Evolutionary conservation across 2,113 vertebrate species (phyloP).

Genomic region (Aspidoscelis tigris): DNA sequence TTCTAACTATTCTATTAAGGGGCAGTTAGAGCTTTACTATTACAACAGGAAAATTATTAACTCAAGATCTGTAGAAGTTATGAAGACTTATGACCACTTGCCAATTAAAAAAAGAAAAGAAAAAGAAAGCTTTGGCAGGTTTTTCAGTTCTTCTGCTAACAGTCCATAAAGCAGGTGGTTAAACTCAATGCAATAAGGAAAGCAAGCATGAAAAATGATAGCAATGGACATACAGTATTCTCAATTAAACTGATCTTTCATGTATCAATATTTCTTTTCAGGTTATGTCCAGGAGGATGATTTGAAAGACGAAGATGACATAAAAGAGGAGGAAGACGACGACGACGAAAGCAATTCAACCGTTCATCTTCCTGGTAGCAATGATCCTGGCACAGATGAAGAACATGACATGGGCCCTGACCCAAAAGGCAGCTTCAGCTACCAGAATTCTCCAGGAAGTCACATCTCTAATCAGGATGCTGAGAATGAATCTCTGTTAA

Average conservation of each 20-base stretch:
- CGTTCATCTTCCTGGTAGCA: conserved; percentile 86
- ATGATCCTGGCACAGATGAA: conserved; percentile 87
- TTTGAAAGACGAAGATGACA: conserved; percentile 82
- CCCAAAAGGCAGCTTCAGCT: conserved; percentile 91
- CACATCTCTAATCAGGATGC: conserved; percentile 93
- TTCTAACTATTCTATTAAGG: conserved; percentile 55
- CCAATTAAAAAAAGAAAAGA: conserved; percentile 46
- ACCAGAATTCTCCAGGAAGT: conserved; percentile 95
- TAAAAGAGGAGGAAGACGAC: conserved; percentile 88
- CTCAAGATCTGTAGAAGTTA: conserved; percentile 58
- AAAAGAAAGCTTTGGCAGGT: conserved; percentile 35
- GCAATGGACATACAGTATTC: background rate
- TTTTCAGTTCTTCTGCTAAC: conserved; percentile 40
- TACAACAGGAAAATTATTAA: conserved; percentile 66
- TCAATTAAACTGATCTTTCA: conserved; percentile 44
- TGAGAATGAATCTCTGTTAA: conserved; percentile 91
- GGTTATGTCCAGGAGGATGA: conserved; percentile 95
- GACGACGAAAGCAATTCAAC: conserved; percentile 85
- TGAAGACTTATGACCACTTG: conserved; percentile 63
- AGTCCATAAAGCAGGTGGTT: conserved; percentile 32
- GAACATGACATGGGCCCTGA: conserved; percentile 89
- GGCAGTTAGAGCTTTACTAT: conserved; percentile 57
- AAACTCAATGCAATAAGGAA: background rate
- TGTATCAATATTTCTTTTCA: conserved; percentile 73
- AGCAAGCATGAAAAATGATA: background rate